Conservation (phyloP, 2,113 vertebrate species). For the Macrotus californicus region DNA sequence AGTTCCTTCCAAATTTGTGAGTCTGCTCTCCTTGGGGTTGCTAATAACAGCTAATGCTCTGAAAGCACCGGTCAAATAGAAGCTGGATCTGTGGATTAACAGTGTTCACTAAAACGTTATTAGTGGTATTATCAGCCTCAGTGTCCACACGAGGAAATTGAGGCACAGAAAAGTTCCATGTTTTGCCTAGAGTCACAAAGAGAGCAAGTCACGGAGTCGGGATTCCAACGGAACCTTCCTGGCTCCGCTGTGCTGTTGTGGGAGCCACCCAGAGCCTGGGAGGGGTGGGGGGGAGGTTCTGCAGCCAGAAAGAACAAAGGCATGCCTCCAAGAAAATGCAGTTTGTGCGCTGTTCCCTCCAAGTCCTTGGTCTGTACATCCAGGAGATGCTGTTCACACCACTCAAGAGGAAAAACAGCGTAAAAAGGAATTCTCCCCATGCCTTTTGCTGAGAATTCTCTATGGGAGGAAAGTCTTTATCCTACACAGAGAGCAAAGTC, state of each 20-base stretch:
- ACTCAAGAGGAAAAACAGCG: not conserved
- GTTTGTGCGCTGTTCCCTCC: not conserved
- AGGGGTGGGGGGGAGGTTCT: too few species aligned
- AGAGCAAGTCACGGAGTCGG: not conserved
- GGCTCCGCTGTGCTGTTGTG: accelerated
- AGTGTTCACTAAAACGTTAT: not conserved
- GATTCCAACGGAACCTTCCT: not conserved
- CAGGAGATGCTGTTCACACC: not conserved
- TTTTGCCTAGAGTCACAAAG: not conserved
- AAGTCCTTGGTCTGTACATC: not conserved
- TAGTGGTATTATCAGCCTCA: not conserved
- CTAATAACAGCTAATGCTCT: not conserved
- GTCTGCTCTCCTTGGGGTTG: not conserved
- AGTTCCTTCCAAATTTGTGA: not conserved
- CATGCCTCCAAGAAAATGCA: not conserved
- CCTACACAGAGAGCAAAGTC: not conserved
- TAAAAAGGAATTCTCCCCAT: not conserved
- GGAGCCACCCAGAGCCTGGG: not conserved
- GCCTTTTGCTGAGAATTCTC: not conserved
- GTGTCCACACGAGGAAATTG: not conserved
- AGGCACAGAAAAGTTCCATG: not conserved
- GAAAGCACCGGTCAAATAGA: not conserved
- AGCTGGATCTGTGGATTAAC: not conserved
- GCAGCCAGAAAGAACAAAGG: not conserved
- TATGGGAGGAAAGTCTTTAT: not conserved